phyloP scores from a whole-genome alignment of 2,888 invertebrate genomes.

The Argyra leucocephala region DNA sequence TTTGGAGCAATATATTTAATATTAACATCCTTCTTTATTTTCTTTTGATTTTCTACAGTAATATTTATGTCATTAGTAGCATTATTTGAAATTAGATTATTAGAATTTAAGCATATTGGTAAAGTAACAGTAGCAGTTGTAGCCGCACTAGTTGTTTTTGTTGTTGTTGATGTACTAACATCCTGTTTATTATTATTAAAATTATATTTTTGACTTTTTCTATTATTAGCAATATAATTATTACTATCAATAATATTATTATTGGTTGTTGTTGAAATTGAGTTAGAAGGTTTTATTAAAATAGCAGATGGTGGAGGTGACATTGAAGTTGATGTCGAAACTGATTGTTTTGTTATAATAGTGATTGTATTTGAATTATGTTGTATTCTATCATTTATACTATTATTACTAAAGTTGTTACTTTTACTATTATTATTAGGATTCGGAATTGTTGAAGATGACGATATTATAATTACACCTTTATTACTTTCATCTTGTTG shows the following conservation, averaged over 20 bases:
- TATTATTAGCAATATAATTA: slow-evolving; percentile 8
- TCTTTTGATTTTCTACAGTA: slow-evolving; percentile 22
- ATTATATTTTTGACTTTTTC: slow-evolving; percentile 12
- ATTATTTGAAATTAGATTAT: slow-evolving; percentile 23
- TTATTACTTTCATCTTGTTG: slow-evolving; percentile 22
- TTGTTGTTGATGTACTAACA: slow-evolving; percentile 7
- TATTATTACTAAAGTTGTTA: neutral
- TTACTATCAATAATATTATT: slow-evolving; percentile 7
- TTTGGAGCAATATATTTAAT: slow-evolving; percentile 36
- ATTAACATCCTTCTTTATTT: slow-evolving; percentile 28
- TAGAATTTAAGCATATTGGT: neutral
- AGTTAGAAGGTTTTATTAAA: slow-evolving; percentile 16
- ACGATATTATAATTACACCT: slow-evolving; percentile 18
- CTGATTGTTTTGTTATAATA: slow-evolving; percentile 7
- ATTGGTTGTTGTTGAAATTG: slow-evolving; percentile 12
- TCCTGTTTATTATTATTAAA: slow-evolving; percentile 15
- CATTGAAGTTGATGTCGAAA: slow-evolving; percentile 20
- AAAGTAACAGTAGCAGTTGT: slow-evolving; percentile 12
- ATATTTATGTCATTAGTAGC: slow-evolving; percentile 23
- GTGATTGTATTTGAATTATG: slow-evolving; percentile 14
- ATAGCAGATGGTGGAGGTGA: slow-evolving; percentile 15
- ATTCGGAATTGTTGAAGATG: neutral
- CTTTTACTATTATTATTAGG: neutral
- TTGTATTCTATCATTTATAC: slow-evolving; percentile 20
- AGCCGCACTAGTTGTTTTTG: slow-evolving; percentile 13